phyloP scores from a whole-genome alignment of 2,797 vertebrate genomes.

The Chaetodon trifasciatus region DNA sequence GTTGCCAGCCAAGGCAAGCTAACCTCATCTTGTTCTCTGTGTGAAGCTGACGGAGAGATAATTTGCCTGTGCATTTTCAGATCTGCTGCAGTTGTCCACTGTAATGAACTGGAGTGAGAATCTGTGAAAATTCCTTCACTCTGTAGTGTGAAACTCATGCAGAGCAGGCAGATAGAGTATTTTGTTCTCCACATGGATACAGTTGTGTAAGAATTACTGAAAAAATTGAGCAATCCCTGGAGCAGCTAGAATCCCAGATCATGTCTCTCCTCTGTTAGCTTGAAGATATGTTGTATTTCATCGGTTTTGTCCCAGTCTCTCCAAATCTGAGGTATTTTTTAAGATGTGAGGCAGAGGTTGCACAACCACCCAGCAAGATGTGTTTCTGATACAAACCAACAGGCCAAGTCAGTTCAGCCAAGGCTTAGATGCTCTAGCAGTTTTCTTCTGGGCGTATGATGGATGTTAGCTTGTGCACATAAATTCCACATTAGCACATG shows the following conservation, averaged over 20 bases:
- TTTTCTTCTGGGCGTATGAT: constrained; percentile 44
- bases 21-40: constrained; percentile 45
- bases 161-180: constrained; percentile 22
- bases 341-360: constrained; percentile 56
- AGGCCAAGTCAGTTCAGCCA: constrained; percentile 49
- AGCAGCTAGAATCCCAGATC: constrained; percentile 23
- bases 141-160: constrained; percentile 41
- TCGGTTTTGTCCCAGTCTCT: constrained; percentile 30
- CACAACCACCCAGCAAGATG: constrained; percentile 55
- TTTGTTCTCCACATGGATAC: constrained; percentile 48
- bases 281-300: constrained; percentile 39
- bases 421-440: constrained; percentile 46
- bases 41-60: constrained; percentile 43
- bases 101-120: constrained; percentile 30
- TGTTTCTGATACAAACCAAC: constrained; percentile 65
- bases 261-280: constrained; percentile 29
- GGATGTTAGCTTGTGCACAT: constrained; percentile 37
- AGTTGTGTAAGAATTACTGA: constrained; percentile 24
- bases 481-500: constrained; percentile 57
- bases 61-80: constrained; percentile 34
- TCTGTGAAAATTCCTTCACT: constrained; percentile 20
- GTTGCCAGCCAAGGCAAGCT: constrained; percentile 58
- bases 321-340: constrained; percentile 32
- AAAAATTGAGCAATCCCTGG: constrained; percentile 34
- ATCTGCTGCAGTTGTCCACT: constrained; percentile 31